phyloP scores from a whole-genome alignment of 1,140 invertebrate species.

The Magallana gigas region DNA sequence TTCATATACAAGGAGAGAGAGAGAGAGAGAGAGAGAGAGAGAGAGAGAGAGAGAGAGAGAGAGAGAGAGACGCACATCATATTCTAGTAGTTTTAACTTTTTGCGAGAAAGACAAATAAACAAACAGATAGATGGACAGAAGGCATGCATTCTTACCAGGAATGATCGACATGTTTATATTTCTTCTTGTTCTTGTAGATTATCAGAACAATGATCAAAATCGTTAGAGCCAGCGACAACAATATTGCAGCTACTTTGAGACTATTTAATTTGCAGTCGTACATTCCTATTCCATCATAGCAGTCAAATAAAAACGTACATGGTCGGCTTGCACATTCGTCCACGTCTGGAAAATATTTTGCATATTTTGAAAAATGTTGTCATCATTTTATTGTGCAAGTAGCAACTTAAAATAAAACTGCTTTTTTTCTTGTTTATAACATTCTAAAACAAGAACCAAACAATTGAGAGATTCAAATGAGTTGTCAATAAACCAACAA shows the following conservation, averaged over 20 bases:
- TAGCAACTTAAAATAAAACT: too few species aligned
- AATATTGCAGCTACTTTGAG: background rate
- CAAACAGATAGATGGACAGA: too few species aligned
- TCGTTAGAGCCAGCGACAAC: background rate
- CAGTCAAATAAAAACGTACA: slow-evolving; percentile 2
- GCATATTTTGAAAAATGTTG: background rate
- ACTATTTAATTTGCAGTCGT: background rate
- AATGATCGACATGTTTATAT: background rate
- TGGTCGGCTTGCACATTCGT: background rate
- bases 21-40: background rate
- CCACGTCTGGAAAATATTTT: background rate
- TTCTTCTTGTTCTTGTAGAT: slow-evolving; percentile 10
- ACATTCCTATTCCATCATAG: background rate
- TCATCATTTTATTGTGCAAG: too few species aligned
- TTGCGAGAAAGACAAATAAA: too few species aligned
- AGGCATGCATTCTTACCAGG: background rate
- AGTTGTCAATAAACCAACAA: background rate
- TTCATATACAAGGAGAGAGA: background rate
- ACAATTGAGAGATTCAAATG: too few species aligned
- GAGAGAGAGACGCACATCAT: too few species aligned
- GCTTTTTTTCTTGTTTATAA: too few species aligned
- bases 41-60: background rate
- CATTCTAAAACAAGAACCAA: too few species aligned
- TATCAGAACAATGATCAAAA: background rate
- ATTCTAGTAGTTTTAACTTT: too few species aligned